Evolutionary conservation across 2,113 vertebrate species (phyloP).

Genomic region (Upupa epops): DNA sequence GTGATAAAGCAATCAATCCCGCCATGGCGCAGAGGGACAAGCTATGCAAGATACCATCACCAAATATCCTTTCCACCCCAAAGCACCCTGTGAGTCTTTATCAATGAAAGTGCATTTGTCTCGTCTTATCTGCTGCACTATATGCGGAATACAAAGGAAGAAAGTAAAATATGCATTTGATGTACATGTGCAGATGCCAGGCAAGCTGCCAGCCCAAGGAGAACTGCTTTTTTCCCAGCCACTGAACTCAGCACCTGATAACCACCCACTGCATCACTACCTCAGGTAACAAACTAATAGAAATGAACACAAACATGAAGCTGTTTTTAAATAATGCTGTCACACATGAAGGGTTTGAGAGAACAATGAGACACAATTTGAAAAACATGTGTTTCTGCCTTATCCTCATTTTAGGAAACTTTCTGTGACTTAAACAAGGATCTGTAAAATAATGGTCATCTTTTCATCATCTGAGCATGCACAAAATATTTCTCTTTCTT

Average conservation of each 20-base stretch:
- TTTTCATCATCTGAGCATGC: background rate
- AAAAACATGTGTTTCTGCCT: background rate
- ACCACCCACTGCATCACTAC: background rate
- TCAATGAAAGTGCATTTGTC: constrained; percentile 46
- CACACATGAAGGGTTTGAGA: background rate
- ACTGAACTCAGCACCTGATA: background rate
- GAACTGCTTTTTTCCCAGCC: background rate
- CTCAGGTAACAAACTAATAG: background rate
- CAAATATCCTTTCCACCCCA: constrained; percentile 42
- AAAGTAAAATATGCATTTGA: constrained; percentile 20
- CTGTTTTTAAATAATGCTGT: background rate
- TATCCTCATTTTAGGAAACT: background rate
- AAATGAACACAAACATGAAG: background rate
- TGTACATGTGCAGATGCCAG: constrained; percentile 7
- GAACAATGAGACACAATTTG: background rate
- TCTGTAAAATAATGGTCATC: background rate
- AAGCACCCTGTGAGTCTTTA: constrained; percentile 1
- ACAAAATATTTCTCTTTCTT: background rate
- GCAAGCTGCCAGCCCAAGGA: background rate
- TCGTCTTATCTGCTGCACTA: constrained; percentile 36
- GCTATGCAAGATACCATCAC: constrained; percentile 38
- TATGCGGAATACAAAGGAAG: background rate
- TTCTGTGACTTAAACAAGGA: background rate
- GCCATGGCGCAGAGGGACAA: constrained; percentile 31
- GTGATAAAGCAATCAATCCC: constrained; percentile 47